Conservation (phyloP, 2,888 invertebrate species). For the Agrotis exclamationis region DNA sequence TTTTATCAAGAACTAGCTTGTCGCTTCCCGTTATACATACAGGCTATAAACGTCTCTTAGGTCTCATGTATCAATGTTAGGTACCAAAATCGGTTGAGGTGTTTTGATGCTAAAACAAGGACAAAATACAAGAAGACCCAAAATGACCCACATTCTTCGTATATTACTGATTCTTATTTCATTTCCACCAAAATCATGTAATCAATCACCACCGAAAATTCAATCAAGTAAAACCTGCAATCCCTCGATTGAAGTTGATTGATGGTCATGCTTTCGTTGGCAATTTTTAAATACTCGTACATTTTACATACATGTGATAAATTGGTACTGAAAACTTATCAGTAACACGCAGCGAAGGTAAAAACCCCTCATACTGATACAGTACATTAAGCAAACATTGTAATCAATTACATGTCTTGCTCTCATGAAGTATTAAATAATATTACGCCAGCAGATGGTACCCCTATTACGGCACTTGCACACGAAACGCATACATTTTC, state of each 20-base stretch:
- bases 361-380: slow-evolving; percentile 27
- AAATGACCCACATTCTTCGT: neutral
- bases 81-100: too few species aligned
- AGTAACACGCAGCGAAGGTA: slow-evolving; percentile 14
- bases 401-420: slow-evolving; percentile 49
- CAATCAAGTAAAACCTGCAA: slow-evolving; percentile 2
- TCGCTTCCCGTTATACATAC: too few species aligned
- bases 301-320: neutral
- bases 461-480: slow-evolving; percentile 58
- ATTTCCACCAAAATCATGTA: neutral
- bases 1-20: neutral
- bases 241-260: neutral
- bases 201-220: slow-evolving; percentile 12
- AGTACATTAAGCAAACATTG: slow-evolving; percentile 21
- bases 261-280: neutral
- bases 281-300: neutral
- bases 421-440: slow-evolving; percentile 72
- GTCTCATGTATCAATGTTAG: too few species aligned
- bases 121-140: too few species aligned
- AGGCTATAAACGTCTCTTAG: too few species aligned
- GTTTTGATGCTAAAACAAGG: too few species aligned
- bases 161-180: neutral
- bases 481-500: slow-evolving; percentile 69
- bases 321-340: neutral
- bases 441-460: slow-evolving; percentile 67